Conservation (phyloP, 2,113 vertebrate species). For the Silurus glanis region DNA sequence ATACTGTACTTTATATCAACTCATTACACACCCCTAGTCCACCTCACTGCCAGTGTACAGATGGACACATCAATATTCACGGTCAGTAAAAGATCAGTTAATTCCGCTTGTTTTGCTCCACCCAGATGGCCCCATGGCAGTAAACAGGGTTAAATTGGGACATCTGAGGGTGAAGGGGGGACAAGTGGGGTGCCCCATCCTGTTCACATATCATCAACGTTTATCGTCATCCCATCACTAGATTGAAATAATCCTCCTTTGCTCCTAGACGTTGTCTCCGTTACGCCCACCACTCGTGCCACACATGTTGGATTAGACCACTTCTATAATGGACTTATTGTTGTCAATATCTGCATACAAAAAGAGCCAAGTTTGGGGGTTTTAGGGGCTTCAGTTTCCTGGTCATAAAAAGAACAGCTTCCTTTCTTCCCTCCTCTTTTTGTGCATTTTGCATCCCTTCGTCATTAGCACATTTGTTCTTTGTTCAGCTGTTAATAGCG, state of each 20-base stretch:
- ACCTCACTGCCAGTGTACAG: neutral
- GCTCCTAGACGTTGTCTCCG: slow-evolving; percentile 69
- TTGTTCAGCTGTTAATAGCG: slow-evolving; percentile 45
- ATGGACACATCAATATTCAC: neutral
- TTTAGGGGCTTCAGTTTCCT: slow-evolving; percentile 19
- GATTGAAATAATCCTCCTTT: slow-evolving; percentile 79
- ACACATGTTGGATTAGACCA: slow-evolving; percentile 67
- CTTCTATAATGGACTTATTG: slow-evolving; percentile 70
- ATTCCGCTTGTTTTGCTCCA: slow-evolving; percentile 48
- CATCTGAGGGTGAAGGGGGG: slow-evolving; percentile 5
- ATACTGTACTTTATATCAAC: neutral
- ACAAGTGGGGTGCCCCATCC: slow-evolving; percentile 13
- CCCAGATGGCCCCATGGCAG: slow-evolving; percentile 61
- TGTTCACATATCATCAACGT: slow-evolving; percentile 27
- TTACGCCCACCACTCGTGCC: slow-evolving; percentile 64
- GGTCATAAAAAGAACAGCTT: slow-evolving; percentile 54
- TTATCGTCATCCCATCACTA: slow-evolving; percentile 63
- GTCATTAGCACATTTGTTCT: slow-evolving; percentile 48
- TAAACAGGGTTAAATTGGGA: slow-evolving; percentile 55
- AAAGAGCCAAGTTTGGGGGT: slow-evolving; percentile 54
- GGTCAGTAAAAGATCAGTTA: slow-evolving; percentile 30
- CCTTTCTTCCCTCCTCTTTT: slow-evolving; percentile 35
- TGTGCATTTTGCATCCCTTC: slow-evolving; percentile 22
- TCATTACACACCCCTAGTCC: neutral
- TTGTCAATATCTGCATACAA: slow-evolving; percentile 57